Evolutionary conservation across 2,888 invertebrate genomes (phyloP).

Genomic region (Neoitamus cyanurus): DNA sequence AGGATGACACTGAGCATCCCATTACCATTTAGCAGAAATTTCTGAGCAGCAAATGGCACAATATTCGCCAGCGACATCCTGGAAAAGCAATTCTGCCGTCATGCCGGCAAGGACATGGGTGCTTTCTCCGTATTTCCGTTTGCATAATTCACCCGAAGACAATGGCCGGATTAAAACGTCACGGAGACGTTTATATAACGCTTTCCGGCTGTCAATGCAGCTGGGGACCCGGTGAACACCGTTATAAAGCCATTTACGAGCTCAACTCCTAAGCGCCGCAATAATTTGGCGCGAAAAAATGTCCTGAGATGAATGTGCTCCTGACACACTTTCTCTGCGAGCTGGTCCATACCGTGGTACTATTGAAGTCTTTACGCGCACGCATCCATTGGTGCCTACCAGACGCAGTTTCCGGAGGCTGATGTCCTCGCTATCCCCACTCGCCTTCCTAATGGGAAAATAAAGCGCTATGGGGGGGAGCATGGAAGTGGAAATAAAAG

Average conservation of each 20-base stretch:
- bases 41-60: neutral
- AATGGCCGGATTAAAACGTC: neutral
- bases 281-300: neutral
- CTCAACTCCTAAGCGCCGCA: neutral
- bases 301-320: neutral
- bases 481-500: neutral
- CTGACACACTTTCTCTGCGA: neutral
- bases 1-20: neutral
- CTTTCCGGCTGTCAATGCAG: neutral
- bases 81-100: neutral
- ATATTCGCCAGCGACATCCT: neutral
- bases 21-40: neutral
- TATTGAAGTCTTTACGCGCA: no score
- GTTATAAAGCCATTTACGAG: neutral
- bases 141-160: neutral
- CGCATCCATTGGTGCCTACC: neutral
- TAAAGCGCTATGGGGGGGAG: neutral
- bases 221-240: neutral
- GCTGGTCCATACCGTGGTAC: neutral
- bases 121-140: neutral
- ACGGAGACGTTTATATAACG: neutral
- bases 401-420: neutral
- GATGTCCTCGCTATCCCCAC: neutral
- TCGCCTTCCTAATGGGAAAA: neutral
- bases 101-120: neutral